phyloP scores from a whole-genome alignment of 2,888 invertebrate genomes.

The Drosophila kokeensis region DNA sequence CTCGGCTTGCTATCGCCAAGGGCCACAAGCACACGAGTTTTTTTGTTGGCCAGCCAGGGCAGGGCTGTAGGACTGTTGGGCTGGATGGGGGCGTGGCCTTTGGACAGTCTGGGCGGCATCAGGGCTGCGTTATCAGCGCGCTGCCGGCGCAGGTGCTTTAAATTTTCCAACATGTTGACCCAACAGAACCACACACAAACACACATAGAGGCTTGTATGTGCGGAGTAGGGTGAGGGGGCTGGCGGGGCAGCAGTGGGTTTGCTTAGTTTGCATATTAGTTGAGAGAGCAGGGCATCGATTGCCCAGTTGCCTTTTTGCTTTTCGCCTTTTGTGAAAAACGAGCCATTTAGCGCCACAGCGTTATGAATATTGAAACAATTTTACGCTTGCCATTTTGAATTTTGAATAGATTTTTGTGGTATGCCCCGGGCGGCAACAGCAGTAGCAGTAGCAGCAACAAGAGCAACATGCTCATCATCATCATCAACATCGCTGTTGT shows the following conservation, averaged over 20 bases:
- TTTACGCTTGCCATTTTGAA: slow-evolving; percentile 80
- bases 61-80: not conserved
- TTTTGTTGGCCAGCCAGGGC: slow-evolving; percentile 5
- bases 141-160: slow-evolving; percentile 71
- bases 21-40: slow-evolving; percentile 58
- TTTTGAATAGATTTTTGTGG: slow-evolving; percentile 70
- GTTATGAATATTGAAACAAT: slow-evolving; percentile 81
- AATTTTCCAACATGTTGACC: slow-evolving; percentile 75
- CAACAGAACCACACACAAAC: slow-evolving; percentile 22
- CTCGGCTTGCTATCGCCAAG: slow-evolving; percentile 62
- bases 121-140: slow-evolving; percentile 64
- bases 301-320: slow-evolving; percentile 25
- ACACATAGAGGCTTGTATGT: slow-evolving; percentile 21
- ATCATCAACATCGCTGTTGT: slow-evolving; percentile 9
- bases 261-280: slow-evolving; percentile 66
- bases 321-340: slow-evolving; percentile 50
- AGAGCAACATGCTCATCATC: slow-evolving; percentile 2
- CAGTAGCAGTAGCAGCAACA: slow-evolving; percentile 8
- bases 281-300: slow-evolving; percentile 45
- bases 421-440: slow-evolving; percentile 15
- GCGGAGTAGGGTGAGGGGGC: not conserved
- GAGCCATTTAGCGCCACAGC: slow-evolving; percentile 75
- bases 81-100: slow-evolving; percentile 9
- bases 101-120: slow-evolving; percentile 41
- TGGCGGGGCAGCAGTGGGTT: slow-evolving; percentile 5